These are phyloP conservation scores for Lepidocolaptes lacrymiger DNA, from an alignment of 2,797 vertebrate genomes.

Conservation along the genomic window DNA sequence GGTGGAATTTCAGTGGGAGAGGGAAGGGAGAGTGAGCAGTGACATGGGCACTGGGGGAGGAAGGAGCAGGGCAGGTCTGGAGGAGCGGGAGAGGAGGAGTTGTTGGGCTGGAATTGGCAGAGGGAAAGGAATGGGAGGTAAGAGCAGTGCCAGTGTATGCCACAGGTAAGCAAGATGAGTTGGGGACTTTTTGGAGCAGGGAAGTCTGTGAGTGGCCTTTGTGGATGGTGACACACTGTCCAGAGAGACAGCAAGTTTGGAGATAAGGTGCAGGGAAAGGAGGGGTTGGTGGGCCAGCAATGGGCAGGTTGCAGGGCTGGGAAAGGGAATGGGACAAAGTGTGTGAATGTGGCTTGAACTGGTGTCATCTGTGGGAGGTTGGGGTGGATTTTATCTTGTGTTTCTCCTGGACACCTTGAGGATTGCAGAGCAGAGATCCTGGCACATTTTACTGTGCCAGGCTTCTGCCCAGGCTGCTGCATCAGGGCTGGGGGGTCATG, in stretches of 20 bases:
- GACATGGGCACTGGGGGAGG: background rate
- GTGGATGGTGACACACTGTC: background rate
- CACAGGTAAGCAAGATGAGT: background rate
- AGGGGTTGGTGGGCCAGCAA: background rate
- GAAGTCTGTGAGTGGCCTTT: background rate
- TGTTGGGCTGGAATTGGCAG: background rate
- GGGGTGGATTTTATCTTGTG: background rate
- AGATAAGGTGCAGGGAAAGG: background rate
- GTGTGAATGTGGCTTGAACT: background rate
- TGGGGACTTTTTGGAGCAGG: background rate
- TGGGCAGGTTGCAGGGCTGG: background rate
- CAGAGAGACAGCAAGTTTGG: background rate
- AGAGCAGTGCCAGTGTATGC: accelerated
- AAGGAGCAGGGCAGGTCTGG: background rate
- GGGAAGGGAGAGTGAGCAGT: background rate
- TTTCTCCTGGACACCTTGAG: background rate
- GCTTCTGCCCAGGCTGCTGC: background rate
- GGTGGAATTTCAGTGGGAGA: background rate
- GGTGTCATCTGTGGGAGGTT: background rate
- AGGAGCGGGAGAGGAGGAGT: background rate
- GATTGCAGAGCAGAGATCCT: background rate
- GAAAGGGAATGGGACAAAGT: background rate
- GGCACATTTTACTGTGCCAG: accelerated
- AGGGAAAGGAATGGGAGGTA: background rate
- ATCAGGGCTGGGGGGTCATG: background rate